Conservation (phyloP, 2,888 invertebrate genomes). For the Brachypterus glaber region DNA sequence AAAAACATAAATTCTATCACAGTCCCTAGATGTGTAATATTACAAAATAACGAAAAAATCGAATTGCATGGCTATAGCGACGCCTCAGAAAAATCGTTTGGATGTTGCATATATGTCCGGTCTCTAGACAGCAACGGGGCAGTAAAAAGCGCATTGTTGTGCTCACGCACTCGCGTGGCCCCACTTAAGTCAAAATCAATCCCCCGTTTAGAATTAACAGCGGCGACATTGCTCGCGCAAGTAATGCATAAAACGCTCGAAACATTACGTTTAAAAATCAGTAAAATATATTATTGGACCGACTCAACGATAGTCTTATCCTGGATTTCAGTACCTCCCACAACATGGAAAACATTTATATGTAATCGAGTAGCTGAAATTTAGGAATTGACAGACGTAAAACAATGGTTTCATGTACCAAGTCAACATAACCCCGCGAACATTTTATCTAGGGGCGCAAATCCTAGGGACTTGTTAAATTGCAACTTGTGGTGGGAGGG, state of each 20-base stretch:
- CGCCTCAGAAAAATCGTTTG: too few relatives aligned
- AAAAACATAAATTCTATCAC: too few relatives aligned
- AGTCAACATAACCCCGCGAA: conserved; percentile 7
- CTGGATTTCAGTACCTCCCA: conserved; percentile 8
- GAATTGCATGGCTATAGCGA: too few relatives aligned
- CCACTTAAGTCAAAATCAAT: conserved; percentile 22
- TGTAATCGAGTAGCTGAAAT: conserved; percentile 7
- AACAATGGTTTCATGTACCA: conserved; percentile 3
- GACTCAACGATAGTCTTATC: too few relatives aligned
- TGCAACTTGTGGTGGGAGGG: conserved; percentile 7
- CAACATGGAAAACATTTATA: conserved; percentile 6
- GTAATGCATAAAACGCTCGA: conserved; percentile 13
- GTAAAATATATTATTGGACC: conserved; percentile 7
- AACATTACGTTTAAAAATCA: conserved; percentile 1
- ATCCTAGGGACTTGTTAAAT: conserved; percentile 1
- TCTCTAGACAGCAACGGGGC: conserved; percentile 5
- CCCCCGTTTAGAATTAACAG: conserved; percentile 25
- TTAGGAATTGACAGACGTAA: background rate
- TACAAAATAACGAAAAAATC: too few relatives aligned
- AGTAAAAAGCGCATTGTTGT: conserved; percentile 16
- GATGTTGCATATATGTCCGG: too few relatives aligned
- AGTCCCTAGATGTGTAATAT: too few relatives aligned
- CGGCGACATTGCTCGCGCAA: conserved; percentile 20
- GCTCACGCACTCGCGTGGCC: conserved; percentile 26
- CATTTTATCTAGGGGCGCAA: conserved; percentile 4